Evolutionary conservation across 1,140 invertebrate genomes (phyloP).

Genomic region (Drosophila pseudoobscura): DNA sequence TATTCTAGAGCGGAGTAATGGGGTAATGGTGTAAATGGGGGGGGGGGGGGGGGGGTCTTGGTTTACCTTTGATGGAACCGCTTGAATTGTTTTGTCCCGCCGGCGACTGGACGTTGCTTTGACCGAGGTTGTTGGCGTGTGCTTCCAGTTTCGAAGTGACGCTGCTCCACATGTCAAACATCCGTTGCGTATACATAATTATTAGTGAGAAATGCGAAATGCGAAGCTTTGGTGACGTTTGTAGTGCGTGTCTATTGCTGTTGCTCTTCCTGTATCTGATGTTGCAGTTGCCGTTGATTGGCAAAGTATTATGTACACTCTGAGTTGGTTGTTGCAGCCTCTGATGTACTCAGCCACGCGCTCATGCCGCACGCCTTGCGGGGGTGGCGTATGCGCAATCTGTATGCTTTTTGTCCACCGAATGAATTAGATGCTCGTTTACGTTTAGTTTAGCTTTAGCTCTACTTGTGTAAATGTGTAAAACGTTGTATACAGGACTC

Average conservation of each 20-base stretch:
- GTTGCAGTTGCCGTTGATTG: background rate
- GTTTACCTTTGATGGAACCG: conserved; percentile 93
- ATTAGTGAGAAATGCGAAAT: conserved; percentile 60
- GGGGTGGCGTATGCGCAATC: conserved; percentile 42
- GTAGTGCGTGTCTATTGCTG: conserved; percentile 21
- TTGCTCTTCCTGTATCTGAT: conserved; percentile 11
- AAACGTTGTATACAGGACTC: conserved; percentile 49
- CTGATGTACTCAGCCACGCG: conserved; percentile 16
- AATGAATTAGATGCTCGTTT: conserved; percentile 9
- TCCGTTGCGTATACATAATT: conserved; percentile 87
- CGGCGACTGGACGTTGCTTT: conserved; percentile 84
- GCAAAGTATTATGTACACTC: conserved; percentile 19
- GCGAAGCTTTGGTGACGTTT: conserved; percentile 57
- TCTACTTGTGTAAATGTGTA: conserved; percentile 52
- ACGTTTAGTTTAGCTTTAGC: conserved; percentile 10
- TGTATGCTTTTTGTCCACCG: conserved; percentile 21
- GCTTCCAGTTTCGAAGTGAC: conserved; percentile 91
- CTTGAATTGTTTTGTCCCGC: conserved; percentile 87
- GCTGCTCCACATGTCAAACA: conserved; percentile 95
- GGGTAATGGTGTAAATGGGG: background rate
- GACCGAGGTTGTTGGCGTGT: conserved; percentile 86
- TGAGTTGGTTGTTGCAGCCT: conserved; percentile 25
- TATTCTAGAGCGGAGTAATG: background rate
- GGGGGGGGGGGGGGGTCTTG: background rate
- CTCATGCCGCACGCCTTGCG: conserved; percentile 17